Evolutionary conservation across 2,888 invertebrate genomes (phyloP), one percentile per base, ranked within the genome.

Genomic region (Tipula vernalis): DNA sequence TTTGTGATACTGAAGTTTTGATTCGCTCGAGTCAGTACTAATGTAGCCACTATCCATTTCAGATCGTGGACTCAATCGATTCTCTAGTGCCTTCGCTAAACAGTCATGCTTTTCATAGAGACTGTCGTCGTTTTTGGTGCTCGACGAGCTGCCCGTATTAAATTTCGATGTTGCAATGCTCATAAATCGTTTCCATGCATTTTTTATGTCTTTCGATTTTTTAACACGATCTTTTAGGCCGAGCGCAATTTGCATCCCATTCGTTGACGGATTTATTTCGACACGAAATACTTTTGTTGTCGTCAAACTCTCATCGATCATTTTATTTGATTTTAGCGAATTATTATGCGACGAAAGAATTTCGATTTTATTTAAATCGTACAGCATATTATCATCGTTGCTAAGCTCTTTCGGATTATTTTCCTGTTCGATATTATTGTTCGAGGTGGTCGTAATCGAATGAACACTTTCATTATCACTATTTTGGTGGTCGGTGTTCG

Each of bases 11-110:
- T 93, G 92, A 51, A 92, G 91, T 88, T 92, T 92, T 0, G 94
- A 93, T 89, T 94, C 93, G 51, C 93, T 93, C 1, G 96, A 96
- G 89, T 97, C 97, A 44, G 96, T 96, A 90, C 97, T 97, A 87
- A 97, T 93, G 89, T 97, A 97, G 0, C 97, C 97, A 0, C 96
- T 96, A 90, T 97, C 97, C 90, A 95, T 94, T 86, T 94, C 93
- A 6, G 89, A 88, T 90, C 92, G 91, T 89, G 93, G 92, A 88
- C 85, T 85, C 36, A 85, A 44, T 1, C 85, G 85, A 18, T 18
- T 18, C 87, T 89, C 88, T 36, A 88, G 88, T 92, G 91, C 91
- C 39, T 89, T 89, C 88, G 91, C 91, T 83, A 84, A 41, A 84
- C 84, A 84, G 4, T 89, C 85, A 15, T 51, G 57, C 36, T 36